Evolutionary conservation across 2,888 invertebrate genomes (phyloP).

Genomic region (Odiellus spinosus): DNA sequence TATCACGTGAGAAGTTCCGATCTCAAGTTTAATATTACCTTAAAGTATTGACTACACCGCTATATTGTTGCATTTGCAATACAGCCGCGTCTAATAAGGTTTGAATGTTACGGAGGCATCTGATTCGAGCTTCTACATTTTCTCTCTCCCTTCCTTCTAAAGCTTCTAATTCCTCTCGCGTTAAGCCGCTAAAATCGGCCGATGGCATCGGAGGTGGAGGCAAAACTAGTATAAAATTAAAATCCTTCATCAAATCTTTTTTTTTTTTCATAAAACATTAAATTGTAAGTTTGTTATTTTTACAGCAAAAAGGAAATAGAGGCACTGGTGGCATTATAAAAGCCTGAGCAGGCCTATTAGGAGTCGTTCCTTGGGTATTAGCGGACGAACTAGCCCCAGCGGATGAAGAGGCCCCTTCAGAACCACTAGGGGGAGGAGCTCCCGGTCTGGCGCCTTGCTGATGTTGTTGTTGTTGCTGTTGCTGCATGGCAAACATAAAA

Average conservation of each 20-base stretch:
- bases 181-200: constrained; percentile 46
- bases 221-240: constrained; percentile 37
- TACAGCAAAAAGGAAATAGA: constrained; percentile 34
- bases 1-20: too few relatives aligned
- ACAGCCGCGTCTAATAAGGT: constrained; percentile 83
- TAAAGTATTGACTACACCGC: constrained; percentile 11
- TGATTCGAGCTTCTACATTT: constrained; percentile 77
- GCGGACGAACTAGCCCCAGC: too few relatives aligned
- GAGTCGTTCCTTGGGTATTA: too few relatives aligned
- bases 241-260: too few relatives aligned
- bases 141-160: constrained; percentile 80
- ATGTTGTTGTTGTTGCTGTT: constrained; percentile 20
- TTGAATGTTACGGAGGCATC: constrained; percentile 66
- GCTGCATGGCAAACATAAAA: constrained; percentile 8
- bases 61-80: constrained; percentile 86
- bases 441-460: constrained; percentile 4
- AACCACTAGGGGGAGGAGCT: too few relatives aligned
- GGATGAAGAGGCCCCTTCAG: too few relatives aligned
- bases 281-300: too few relatives aligned
- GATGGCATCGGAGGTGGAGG: constrained; percentile 28
- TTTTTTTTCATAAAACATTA: too few relatives aligned
- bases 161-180: constrained; percentile 62
- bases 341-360: neutral
- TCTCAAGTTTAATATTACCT: too few relatives aligned
- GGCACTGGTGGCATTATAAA: constrained; percentile 44